phyloP scores from a whole-genome alignment of 2,113 vertebrate genomes.

The Albula glossodonta region DNA sequence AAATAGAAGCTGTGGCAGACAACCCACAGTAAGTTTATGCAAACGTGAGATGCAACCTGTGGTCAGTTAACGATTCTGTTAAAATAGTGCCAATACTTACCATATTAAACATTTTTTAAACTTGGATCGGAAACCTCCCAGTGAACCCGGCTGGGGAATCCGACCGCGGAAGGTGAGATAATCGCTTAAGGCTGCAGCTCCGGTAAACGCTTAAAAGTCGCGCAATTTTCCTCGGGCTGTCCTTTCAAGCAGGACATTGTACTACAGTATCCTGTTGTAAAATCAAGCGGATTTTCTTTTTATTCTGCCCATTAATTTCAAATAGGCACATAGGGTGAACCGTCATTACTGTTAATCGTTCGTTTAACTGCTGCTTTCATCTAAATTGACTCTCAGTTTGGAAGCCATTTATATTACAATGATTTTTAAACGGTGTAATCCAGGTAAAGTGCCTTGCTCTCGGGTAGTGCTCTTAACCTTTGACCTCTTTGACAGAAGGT shows the following conservation, averaged over 20 bases:
- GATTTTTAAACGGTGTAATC: neutral
- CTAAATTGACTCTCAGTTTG: neutral
- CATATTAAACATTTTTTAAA: neutral
- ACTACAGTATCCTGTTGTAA: neutral
- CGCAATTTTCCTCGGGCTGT: neutral
- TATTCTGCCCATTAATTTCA: neutral
- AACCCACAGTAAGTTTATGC: neutral
- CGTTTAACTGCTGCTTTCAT: neutral
- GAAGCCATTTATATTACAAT: neutral
- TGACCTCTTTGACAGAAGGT: neutral
- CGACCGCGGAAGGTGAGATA: slow-evolving; percentile 2
- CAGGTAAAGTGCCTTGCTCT: slow-evolving; percentile 1
- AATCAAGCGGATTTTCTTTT: neutral
- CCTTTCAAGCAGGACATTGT: neutral
- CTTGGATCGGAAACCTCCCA: neutral
- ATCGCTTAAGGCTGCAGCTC: neutral
- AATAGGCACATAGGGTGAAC: neutral
- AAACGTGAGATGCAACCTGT: neutral
- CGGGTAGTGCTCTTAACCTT: neutral
- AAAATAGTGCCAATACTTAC: neutral
- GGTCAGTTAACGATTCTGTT: neutral
- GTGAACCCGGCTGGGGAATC: neutral
- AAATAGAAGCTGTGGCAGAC: neutral
- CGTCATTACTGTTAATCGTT: neutral
- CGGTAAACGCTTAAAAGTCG: neutral